Percentiles rank a stretch among this genome's conserved stretches.
Evolutionary conservation across 2,113 vertebrate genomes (phyloP).

Genomic region (Turdus rufiventris): DNA sequence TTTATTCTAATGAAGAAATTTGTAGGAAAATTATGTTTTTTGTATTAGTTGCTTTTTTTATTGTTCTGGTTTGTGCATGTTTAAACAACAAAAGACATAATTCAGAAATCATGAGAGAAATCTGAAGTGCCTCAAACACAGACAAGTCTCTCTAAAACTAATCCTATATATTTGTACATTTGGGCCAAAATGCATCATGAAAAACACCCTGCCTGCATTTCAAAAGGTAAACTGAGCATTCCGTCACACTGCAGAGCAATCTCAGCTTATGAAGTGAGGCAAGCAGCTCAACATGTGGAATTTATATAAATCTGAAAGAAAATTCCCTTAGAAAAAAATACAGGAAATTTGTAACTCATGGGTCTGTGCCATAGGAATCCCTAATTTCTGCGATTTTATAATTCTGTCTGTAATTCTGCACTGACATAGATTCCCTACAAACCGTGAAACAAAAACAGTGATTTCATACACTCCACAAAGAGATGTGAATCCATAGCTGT

Average conservation of each 20-base stretch:
- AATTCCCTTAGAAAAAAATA: background rate
- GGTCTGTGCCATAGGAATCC: background rate
- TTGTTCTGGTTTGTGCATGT: background rate
- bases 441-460: background rate
- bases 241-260: background rate
- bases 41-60: background rate
- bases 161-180: fast-evolving
- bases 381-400: background rate
- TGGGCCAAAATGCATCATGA: background rate
- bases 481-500: background rate
- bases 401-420: background rate
- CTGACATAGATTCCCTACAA: background rate
- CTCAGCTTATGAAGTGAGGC: fast-evolving
- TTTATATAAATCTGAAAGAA: background rate
- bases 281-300: background rate
- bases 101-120: background rate
- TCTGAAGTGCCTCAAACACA: background rate
- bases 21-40: fast-evolving
- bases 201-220: background rate
- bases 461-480: background rate
- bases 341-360: background rate
- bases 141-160: background rate
- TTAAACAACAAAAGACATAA: background rate
- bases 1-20: background rate
- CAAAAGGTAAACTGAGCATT: background rate